phyloP scores from a whole-genome alignment of 2,888 invertebrate genomes.

The Cheiracanthium punctorium region DNA sequence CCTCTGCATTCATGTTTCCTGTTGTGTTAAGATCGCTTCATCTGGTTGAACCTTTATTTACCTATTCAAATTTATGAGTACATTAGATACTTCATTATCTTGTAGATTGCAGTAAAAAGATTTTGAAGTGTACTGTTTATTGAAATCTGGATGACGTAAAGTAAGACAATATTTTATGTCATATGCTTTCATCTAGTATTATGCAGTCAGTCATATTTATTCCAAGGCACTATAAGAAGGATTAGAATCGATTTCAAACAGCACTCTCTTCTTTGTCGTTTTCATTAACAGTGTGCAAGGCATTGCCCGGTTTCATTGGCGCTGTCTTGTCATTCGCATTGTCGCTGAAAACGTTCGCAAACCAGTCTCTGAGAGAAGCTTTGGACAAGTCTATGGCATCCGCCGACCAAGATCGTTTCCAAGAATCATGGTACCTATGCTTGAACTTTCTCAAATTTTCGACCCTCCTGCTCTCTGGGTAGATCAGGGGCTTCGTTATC shows the following conservation, averaged over 20 bases:
- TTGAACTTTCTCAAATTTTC: constrained; percentile 43
- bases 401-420: constrained; percentile 60
- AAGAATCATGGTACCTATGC: constrained; percentile 27
- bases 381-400: constrained; percentile 55
- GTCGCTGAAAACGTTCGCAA: constrained; percentile 29
- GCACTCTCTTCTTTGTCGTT: constrained; percentile 58
- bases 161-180: no score
- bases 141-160: no score
- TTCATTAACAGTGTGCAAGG: constrained; percentile 49
- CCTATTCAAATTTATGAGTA: no score
- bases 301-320: not conserved
- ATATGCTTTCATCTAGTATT: no score
- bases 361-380: constrained; percentile 19
- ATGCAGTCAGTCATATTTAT: no score
- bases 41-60: no score
- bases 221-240: no score
- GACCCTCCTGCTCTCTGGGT: constrained; percentile 18
- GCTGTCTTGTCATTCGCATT: not conserved
- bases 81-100: no score
- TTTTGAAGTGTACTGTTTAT: no score
- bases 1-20: no score
- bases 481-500: constrained; percentile 38
- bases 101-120: no score
- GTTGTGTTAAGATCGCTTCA: no score
- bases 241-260: constrained; percentile 4